phyloP scores from a whole-genome alignment of 2,113 vertebrate genomes.

The Oxyruncus cristatus region DNA sequence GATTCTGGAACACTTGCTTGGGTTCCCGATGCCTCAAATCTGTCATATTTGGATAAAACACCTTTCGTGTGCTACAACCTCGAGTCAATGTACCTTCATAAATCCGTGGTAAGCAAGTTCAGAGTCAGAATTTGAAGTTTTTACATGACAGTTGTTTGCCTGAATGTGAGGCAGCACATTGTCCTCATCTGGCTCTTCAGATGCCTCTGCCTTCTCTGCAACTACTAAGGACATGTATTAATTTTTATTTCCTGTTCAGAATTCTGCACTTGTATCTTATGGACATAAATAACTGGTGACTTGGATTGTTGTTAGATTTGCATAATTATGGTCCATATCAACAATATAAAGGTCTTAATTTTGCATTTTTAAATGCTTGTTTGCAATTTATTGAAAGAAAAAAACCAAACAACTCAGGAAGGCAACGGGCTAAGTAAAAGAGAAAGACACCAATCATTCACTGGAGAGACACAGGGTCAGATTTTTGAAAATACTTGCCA shows the following conservation, averaged over 20 bases:
- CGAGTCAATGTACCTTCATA: neutral
- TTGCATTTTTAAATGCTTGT: neutral
- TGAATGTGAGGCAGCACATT: neutral
- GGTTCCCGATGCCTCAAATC: neutral
- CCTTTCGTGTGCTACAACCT: neutral
- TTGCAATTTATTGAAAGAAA: neutral
- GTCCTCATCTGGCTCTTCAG: neutral
- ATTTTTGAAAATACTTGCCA: neutral
- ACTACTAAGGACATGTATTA: neutral
- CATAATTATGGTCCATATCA: neutral
- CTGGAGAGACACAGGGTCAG: neutral
- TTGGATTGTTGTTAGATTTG: neutral
- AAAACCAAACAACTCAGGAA: neutral
- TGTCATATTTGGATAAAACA: neutral
- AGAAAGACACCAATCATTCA: neutral
- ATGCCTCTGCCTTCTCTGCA: neutral
- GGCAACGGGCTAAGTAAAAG: neutral
- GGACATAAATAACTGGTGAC: neutral
- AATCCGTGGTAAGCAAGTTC: neutral
- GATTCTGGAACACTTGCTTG: fast-evolving
- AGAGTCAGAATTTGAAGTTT: neutral
- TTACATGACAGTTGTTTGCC: neutral
- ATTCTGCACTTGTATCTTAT: neutral
- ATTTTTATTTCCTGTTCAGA: neutral
- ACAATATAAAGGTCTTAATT: neutral